Base-by-base conservation (phyloP, 2,797 vertebrate genomes). In the Caiman crocodilus region DNA sequence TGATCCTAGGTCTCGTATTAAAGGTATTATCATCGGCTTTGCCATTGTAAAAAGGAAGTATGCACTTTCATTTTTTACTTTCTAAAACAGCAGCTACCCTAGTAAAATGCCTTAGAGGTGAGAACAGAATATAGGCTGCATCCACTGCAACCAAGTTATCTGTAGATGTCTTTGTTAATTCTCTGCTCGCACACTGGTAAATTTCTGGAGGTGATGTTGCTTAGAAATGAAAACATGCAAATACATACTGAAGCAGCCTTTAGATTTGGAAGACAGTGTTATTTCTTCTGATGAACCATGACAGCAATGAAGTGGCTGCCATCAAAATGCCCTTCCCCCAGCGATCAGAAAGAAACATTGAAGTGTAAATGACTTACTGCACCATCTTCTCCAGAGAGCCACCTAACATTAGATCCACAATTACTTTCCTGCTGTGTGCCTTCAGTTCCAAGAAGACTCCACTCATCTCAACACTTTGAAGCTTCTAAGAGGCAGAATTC, bases 281-380 rank as follows among this genome's bases (percentile, higher is more conserved):
- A 50, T 59, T 90, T 90, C 20, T 30, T 84, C 74, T 91, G 79
- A 32, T 69, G 64, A 90, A 30, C 61, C 13, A 61, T 61, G 35
- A 63, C 93, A 60, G 30, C 92, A 87, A 92, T 75, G 86, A 96
- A 92, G 30, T 64, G 92, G 65, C 77, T 65, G 16, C 79, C 64
- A 69, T 76, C 82, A 91, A 96, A 55, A n/a, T 85, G 17, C n/a
- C n/a, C 8, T 84, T 93, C 56, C 87, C 61, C 85, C 78, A 88
- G 56, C 23, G 76, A 84, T 61, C 84, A 30, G 7, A 93, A 90
- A 30, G 73, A 91, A 95, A 88, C 59, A 65, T 1, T 5, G 35
- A 87, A 88, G 20, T 57, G 28, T 64, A 91, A 84, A 35, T 28
- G 32, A 78, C 42, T 87, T 30, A 63, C 14, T 67, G 79, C 58